phyloP scores from a whole-genome alignment of 2,888 invertebrate genomes.

The Erebia palarica region DNA sequence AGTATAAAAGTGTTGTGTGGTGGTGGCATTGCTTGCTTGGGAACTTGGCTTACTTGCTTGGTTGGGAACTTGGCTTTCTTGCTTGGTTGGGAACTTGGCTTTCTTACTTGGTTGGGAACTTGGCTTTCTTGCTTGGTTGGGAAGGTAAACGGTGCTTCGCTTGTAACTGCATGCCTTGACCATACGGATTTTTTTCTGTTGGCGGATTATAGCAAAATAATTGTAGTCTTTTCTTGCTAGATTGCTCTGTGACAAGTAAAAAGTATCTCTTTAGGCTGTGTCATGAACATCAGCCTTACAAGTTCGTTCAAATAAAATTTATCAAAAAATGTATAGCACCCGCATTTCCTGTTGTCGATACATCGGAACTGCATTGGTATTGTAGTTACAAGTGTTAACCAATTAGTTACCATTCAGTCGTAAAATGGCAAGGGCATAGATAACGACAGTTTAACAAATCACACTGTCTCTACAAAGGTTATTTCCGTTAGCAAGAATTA shows the following conservation, averaged over 20 bases:
- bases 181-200: no score
- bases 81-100: no score
- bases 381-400: background rate
- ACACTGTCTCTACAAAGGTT: background rate
- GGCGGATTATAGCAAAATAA: no score
- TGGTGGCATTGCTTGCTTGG: no score
- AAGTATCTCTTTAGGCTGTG: background rate
- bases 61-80: no score
- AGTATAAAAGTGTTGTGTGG: no score
- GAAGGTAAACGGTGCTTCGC: no score
- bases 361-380: background rate
- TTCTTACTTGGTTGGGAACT: no score
- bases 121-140: no score
- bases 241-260: background rate
- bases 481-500: background rate
- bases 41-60: no score
- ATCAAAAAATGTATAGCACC: background rate
- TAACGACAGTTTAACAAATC: constrained; percentile 2
- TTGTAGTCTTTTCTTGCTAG: no score
- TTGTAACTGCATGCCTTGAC: no score
- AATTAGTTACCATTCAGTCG: background rate
- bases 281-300: background rate
- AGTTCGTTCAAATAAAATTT: background rate
- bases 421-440: constrained; percentile 6
- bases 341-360: background rate